Evolutionary conservation across 2,797 vertebrate genomes (phyloP).

Genomic region (Epinephelus awoara): DNA sequence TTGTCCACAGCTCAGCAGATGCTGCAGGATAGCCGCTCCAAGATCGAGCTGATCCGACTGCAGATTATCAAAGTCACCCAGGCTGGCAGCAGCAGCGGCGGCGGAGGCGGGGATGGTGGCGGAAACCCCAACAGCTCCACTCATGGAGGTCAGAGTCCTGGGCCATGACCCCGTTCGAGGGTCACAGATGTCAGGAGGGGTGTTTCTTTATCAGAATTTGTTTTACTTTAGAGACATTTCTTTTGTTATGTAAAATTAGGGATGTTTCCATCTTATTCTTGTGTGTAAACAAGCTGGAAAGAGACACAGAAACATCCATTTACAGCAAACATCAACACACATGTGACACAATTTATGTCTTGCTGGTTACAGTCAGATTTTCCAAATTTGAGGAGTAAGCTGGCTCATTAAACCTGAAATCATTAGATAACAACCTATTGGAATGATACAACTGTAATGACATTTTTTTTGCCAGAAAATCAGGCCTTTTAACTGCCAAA

Average conservation of each 20-base stretch:
- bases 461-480: background rate
- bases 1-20: conserved; percentile 93
- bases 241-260: background rate
- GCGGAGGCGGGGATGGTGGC: conserved; percentile 16
- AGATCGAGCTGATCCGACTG: conserved; percentile 94
- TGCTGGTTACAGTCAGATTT: too few relatives aligned
- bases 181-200: background rate
- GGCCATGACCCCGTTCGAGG: background rate
- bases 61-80: conserved; percentile 92
- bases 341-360: background rate
- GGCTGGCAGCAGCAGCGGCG: conserved; percentile 63
- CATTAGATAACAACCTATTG: background rate
- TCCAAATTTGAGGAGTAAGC: background rate
- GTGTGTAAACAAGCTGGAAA: conserved; percentile 5
- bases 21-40: conserved; percentile 94
- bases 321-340: too few relatives aligned
- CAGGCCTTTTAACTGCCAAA: background rate
- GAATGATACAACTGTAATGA: background rate
- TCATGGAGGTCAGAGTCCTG: conserved; percentile 69
- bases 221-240: background rate
- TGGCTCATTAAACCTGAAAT: background rate
- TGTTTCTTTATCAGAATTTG: background rate
- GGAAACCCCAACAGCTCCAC: conserved; percentile 47
- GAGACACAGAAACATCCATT: background rate
- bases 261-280: background rate